Evolutionary conservation across 2,113 vertebrate genomes (phyloP).

Genomic region (Promerops cafer): DNA sequence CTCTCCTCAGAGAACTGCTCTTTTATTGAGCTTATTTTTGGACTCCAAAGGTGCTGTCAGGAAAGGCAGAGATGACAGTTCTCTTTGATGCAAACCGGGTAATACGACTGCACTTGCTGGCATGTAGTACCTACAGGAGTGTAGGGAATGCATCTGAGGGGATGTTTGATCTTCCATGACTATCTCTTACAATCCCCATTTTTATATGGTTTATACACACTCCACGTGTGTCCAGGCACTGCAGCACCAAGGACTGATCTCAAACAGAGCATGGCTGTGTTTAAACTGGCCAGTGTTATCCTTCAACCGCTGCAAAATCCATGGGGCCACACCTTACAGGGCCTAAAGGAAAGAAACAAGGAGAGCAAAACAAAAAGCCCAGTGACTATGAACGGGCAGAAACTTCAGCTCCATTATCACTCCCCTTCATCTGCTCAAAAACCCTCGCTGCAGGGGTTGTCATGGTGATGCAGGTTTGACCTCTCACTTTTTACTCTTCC

Average conservation of each 20-base stretch:
- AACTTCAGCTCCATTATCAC: conserved; percentile 68
- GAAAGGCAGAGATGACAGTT: background rate
- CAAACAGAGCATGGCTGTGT: background rate
- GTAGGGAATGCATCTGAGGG: background rate
- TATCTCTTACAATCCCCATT: background rate
- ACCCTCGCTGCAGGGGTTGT: conserved; percentile 67
- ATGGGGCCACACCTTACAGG: background rate
- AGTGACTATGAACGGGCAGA: background rate
- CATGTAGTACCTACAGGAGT: background rate
- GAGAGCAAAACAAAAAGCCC: background rate
- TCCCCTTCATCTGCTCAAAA: conserved; percentile 67
- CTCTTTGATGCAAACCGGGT: background rate
- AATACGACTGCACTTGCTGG: background rate
- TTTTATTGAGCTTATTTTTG: background rate
- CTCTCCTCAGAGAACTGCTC: background rate
- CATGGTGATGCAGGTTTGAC: conserved; percentile 76
- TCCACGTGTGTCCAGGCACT: accelerated
- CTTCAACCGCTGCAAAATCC: background rate
- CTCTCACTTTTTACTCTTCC: conserved; percentile 78
- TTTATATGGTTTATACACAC: background rate
- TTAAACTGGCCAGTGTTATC: background rate
- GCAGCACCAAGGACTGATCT: background rate
- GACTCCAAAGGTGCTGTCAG: background rate
- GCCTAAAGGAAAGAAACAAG: background rate
- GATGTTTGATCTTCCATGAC: background rate